Conservation (phyloP, 2,888 invertebrate species). For the Labia minor region DNA sequence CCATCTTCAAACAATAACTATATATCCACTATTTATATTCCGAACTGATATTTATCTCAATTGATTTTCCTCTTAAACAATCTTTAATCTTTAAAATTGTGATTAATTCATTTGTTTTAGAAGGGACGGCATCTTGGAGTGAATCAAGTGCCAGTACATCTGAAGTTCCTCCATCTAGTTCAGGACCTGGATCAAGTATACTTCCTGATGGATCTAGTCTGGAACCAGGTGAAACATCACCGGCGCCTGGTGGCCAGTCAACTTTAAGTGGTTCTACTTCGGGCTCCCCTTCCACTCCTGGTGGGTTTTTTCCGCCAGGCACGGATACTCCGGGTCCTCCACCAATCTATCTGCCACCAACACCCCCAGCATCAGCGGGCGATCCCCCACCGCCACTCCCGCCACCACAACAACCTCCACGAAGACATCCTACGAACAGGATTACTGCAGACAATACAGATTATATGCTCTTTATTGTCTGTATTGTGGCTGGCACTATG, state of each 20-base stretch:
- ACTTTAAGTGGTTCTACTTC: slow-evolving; percentile 28
- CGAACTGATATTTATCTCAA: no score
- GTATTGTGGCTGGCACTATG: slow-evolving; percentile 80
- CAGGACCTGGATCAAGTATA: not conserved
- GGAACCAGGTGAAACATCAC: slow-evolving; percentile 24
- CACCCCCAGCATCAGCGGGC: slow-evolving; percentile 23
- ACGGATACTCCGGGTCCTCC: slow-evolving; percentile 16
- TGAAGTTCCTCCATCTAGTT: slow-evolving; percentile 20
- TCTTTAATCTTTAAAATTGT: no score
- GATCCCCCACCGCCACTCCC: slow-evolving; percentile 29
- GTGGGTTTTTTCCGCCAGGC: slow-evolving; percentile 13
- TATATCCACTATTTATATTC: no score
- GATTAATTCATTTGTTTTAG: no score
- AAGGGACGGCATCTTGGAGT: not conserved
- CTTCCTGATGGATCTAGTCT: slow-evolving; percentile 20
- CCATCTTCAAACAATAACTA: no score
- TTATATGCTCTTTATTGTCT: slow-evolving; percentile 66
- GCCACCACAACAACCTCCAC: slow-evolving; percentile 31
- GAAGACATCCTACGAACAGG: slow-evolving; percentile 33
- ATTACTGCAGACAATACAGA: slow-evolving; percentile 60
- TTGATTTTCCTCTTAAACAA: no score
- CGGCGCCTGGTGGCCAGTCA: slow-evolving; percentile 29
- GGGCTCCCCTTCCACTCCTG: slow-evolving; percentile 26
- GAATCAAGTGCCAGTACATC: slow-evolving; percentile 20
- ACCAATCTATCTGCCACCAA: slow-evolving; percentile 19